Evolutionary conservation across 2,113 vertebrate species (phyloP).

Genomic region (Stomatorhinus ivindoensis): DNA sequence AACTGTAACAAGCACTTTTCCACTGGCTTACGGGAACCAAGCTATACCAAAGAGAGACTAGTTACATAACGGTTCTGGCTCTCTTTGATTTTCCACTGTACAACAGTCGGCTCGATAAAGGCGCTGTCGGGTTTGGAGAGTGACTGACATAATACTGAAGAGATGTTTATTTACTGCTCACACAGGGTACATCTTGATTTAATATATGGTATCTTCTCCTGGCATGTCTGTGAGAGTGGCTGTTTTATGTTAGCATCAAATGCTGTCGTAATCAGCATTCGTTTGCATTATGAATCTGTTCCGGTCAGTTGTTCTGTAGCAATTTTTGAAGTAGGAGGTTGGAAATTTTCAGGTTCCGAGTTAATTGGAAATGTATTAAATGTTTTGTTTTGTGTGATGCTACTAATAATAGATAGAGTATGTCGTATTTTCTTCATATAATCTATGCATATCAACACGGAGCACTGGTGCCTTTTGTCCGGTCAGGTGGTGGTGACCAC

Average conservation of each 20-base stretch:
- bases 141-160: not conserved
- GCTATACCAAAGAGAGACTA: not conserved
- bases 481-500: not conserved
- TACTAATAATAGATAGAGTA: not conserved
- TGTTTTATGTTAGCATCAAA: not conserved
- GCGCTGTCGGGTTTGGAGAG: not conserved
- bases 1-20: not conserved
- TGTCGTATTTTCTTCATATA: not conserved
- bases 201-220: not conserved
- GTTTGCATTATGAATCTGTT: not conserved
- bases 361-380: not conserved
- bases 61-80: not conserved
- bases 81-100: not conserved
- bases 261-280: not conserved
- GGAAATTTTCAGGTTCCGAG: not conserved
- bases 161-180: not conserved
- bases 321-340: not conserved
- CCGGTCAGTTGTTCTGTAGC: not conserved
- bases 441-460: not conserved
- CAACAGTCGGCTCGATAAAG: not conserved
- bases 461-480: not conserved
- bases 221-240: not conserved
- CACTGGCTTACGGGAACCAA: not conserved
- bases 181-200: too few relatives aligned
- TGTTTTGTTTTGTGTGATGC: not conserved